These are phyloP conservation scores for Hylaeus anthracinus DNA, from an alignment of 1,140 invertebrate species.

Conservation along the genomic window DNA sequence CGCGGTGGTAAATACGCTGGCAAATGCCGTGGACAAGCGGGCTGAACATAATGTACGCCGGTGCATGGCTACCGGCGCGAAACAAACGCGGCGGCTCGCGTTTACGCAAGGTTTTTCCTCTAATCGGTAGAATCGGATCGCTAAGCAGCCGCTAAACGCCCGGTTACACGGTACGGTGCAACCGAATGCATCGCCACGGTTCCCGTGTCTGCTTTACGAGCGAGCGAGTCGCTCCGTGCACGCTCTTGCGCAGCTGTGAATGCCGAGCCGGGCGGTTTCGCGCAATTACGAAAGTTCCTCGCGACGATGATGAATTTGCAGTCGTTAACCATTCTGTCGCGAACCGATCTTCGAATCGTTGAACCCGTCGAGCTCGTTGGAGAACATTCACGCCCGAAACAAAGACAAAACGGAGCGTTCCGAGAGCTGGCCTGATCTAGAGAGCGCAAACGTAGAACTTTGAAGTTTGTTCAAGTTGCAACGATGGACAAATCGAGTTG, in stretches of 20 bases:
- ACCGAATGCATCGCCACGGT: conserved; percentile 52
- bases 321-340: not conserved
- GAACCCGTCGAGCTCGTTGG: too few relatives aligned
- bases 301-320: not conserved
- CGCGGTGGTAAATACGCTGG: conserved; percentile 25
- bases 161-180: conserved; percentile 65
- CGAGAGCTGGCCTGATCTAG: too few relatives aligned
- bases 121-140: conserved; percentile 73
- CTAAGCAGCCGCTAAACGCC: conserved; percentile 69
- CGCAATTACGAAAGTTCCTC: conserved; percentile 22
- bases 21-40: conserved; percentile 31
- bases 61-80: conserved; percentile 64
- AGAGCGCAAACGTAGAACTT: too few relatives aligned
- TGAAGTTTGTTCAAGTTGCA: too few relatives aligned
- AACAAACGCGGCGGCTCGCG: conserved; percentile 63
- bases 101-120: conserved; percentile 69
- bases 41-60: conserved; percentile 39
- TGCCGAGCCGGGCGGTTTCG: not conserved
- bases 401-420: too few relatives aligned
- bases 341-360: too few relatives aligned
- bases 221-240: not conserved
- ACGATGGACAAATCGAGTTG: too few relatives aligned
- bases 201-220: conserved; percentile 46
- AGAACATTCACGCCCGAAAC: too few relatives aligned
- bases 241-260: not conserved